phyloP scores from a whole-genome alignment of 2,888 invertebrate genomes.

The Diaprepes abbreviatus region DNA sequence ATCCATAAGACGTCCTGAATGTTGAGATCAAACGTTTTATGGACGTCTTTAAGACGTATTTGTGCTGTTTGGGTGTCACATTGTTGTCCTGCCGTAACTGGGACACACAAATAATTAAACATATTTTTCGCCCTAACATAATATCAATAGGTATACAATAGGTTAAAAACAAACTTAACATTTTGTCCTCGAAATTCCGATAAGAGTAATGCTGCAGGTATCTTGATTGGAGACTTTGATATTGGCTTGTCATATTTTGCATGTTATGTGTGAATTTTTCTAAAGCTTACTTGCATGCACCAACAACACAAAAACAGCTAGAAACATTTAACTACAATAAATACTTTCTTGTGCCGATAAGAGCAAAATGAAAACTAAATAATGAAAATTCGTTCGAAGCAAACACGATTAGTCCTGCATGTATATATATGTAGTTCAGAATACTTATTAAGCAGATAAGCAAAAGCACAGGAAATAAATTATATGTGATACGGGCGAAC shows the following conservation, averaged over 20 bases:
- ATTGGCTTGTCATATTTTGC: constrained; percentile 6
- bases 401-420: too few relatives aligned
- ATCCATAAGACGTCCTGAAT: too few relatives aligned
- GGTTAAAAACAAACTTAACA: constrained; percentile 49
- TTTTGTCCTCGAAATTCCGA: constrained; percentile 50
- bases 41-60: too few relatives aligned
- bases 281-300: constrained; percentile 40
- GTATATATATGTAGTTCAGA: constrained; percentile 13
- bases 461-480: constrained; percentile 17
- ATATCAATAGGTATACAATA: too few relatives aligned
- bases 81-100: too few relatives aligned
- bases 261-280: background rate
- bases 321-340: constrained; percentile 25
- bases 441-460: constrained; percentile 27
- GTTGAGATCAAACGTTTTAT: too few relatives aligned
- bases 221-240: constrained; percentile 18
- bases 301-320: constrained; percentile 37
- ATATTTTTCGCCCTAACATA: too few relatives aligned
- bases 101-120: too few relatives aligned
- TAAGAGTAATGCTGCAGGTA: background rate
- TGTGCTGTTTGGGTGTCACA: too few relatives aligned
- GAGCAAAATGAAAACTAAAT: too few relatives aligned
- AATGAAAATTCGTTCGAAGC: constrained; percentile 12
- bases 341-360: too few relatives aligned
- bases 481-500: constrained; percentile 15